These are phyloP conservation scores for Ctenodactylus gundi DNA, from an alignment of 2,113 vertebrate genomes.

Conservation along the genomic window DNA sequence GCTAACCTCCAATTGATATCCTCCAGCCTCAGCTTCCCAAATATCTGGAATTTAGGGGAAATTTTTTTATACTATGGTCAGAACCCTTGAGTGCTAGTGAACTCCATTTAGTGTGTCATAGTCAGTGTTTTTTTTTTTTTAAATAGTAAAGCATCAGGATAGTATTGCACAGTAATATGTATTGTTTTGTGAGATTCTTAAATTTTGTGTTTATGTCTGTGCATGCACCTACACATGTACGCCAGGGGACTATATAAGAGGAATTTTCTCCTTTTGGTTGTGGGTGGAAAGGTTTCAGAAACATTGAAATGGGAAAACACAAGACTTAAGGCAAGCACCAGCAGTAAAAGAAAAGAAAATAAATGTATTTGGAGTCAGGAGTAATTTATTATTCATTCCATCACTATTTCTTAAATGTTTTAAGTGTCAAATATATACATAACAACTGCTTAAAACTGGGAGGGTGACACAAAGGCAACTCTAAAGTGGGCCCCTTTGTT, in stretches of 20 bases:
- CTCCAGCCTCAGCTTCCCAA: not conserved
- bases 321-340: not conserved
- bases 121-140: not conserved
- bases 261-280: not conserved
- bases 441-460: not conserved
- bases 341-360: not conserved
- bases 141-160: not conserved
- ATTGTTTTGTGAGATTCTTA: conserved; percentile 15
- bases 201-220: not conserved
- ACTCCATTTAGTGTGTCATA: not conserved
- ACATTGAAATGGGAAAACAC: not conserved
- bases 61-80: not conserved
- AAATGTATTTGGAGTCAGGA: not conserved
- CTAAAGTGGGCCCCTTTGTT: not conserved
- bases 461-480: not conserved
- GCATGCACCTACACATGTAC: no score
- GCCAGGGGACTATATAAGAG: not conserved
- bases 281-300: conserved; percentile 22
- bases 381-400: conserved; percentile 6
- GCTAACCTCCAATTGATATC: not conserved
- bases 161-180: not conserved
- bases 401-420: conserved; percentile 26
- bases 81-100: not conserved
- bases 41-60: not conserved
- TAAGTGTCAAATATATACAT: not conserved